A percentile compares a stretch with the other conserved stretches of the same genome.
Conservation (phyloP, 2,113 vertebrate species). For the Dissostichus mawsoni region DNA sequence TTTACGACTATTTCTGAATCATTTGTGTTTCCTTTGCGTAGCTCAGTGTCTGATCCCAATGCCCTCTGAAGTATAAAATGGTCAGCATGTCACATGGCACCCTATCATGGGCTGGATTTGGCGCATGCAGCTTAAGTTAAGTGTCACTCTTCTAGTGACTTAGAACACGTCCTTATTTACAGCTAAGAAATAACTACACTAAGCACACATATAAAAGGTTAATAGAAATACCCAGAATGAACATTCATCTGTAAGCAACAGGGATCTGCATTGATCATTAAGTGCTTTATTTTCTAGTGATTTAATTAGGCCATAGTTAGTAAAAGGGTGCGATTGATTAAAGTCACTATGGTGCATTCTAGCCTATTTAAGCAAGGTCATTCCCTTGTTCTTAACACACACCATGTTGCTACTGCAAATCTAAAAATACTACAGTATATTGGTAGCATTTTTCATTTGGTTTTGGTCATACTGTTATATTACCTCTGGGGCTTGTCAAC, state of each 20-base stretch:
- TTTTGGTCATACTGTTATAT: not conserved
- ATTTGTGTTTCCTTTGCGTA: no score
- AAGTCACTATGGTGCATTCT: not conserved
- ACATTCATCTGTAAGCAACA: not conserved
- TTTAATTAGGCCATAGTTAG: not conserved
- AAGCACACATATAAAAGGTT: not conserved
- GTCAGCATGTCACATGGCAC: no score
- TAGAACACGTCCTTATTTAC: not conserved
- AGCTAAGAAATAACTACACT: not conserved
- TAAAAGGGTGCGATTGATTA: not conserved
- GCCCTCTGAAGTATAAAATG: no score
- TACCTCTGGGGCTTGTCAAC: constrained; percentile 34
- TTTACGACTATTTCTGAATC: no score
- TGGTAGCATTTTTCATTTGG: not conserved
- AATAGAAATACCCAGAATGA: not conserved
- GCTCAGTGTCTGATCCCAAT: no score
- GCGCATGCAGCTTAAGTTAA: no score
- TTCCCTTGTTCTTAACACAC: not conserved
- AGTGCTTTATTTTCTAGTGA: not conserved
- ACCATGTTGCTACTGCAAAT: not conserved
- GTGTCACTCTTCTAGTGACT: not conserved
- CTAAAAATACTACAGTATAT: not conserved
- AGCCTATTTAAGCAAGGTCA: not conserved
- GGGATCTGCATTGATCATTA: not conserved
- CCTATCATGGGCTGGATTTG: no score